Percentiles rank a stretch among this genome's conserved stretches.
phyloP scores from a whole-genome alignment of 2,888 invertebrate species.

The Urechis unicinctus region DNA sequence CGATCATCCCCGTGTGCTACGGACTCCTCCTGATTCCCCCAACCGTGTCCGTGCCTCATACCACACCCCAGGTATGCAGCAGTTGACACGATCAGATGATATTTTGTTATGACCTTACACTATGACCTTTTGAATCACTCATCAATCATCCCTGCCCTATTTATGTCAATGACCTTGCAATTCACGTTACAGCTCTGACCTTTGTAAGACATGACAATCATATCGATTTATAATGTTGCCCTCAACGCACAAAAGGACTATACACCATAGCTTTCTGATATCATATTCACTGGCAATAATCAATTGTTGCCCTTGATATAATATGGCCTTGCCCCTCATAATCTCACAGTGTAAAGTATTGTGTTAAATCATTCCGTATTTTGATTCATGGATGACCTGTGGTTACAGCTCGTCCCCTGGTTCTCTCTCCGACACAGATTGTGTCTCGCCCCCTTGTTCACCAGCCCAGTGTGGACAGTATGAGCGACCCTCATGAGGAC shows the following conservation, averaged over 20 bases:
- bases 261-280: no score
- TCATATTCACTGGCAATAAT: no score
- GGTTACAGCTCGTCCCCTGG: constrained; percentile 19
- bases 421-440: constrained; percentile 11
- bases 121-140: neutral
- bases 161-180: neutral
- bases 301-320: no score
- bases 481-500: neutral
- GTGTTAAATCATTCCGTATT: no score
- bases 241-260: no score
- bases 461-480: neutral
- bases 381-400: no score
- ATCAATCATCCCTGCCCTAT: neutral
- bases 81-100: neutral
- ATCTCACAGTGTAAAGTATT: no score
- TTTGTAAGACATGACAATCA: no score
- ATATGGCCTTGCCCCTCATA: no score
- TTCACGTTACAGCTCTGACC: no score
- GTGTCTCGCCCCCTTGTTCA: neutral
- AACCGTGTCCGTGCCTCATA: constrained; percentile 30
- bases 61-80: constrained; percentile 30
- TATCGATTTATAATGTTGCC: neutral
- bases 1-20: constrained; percentile 31
- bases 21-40: constrained; percentile 32
- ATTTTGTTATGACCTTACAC: neutral